Evolutionary conservation across 2,888 invertebrate species (phyloP).

Genomic region (Scaptomyza tumidula): DNA sequence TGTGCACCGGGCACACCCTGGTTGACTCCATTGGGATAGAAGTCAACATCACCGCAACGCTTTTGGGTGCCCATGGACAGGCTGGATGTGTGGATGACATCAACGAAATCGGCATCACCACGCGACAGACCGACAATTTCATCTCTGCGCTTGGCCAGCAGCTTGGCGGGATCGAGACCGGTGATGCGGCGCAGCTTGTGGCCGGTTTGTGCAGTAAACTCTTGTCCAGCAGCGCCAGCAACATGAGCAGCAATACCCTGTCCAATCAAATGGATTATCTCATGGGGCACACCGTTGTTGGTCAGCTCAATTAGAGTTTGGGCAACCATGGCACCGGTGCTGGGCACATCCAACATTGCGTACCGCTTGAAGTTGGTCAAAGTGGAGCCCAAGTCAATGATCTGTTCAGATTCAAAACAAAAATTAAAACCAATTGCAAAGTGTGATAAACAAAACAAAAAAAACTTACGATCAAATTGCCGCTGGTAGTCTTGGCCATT

Average conservation of each 20-base stretch:
- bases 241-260: conserved; percentile 82
- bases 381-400: conserved; percentile 79
- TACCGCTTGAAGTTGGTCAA: conserved; percentile 71
- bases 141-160: conserved; percentile 63
- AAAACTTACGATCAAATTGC: conserved; percentile 77
- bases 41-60: conserved; percentile 81
- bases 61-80: conserved; percentile 70
- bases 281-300: conserved; percentile 68
- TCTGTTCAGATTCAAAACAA: conserved; percentile 22
- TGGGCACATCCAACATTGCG: conserved; percentile 70
- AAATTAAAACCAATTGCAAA: background rate
- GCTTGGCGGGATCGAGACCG: conserved; percentile 81
- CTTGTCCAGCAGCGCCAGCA: conserved; percentile 81
- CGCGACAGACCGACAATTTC: conserved; percentile 77
- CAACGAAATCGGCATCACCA: conserved; percentile 83
- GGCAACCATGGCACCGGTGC: conserved; percentile 69
- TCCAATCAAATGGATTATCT: conserved; percentile 80
- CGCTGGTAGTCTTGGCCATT: conserved; percentile 52
- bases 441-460: background rate
- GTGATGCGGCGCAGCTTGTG: conserved; percentile 82
- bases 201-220: conserved; percentile 76
- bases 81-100: conserved; percentile 82
- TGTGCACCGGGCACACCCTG: conserved; percentile 75
- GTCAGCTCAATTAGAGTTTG: conserved; percentile 73
- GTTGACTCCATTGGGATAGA: conserved; percentile 82